These are phyloP conservation scores for Mobula birostris DNA, from an alignment of 2,113 vertebrate genomes.

Conservation along the genomic window DNA sequence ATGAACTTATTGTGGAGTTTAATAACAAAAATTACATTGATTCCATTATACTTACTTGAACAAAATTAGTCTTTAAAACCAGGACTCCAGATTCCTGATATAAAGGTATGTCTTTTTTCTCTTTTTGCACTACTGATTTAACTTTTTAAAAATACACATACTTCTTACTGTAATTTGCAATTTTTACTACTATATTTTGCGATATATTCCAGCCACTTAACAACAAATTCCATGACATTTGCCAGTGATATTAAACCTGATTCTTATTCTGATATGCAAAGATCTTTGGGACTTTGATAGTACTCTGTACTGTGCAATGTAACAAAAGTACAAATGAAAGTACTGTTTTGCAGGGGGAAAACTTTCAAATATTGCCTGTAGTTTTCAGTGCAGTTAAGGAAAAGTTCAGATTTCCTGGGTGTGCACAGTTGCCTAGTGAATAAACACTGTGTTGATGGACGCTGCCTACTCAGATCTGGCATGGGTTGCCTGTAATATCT, in stretches of 20 bases:
- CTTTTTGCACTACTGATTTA: too few relatives aligned
- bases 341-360: not conserved
- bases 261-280: not conserved
- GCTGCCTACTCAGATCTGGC: conserved; percentile 59
- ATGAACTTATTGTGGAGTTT: conserved; percentile 18
- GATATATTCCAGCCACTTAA: too few relatives aligned
- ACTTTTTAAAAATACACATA: too few relatives aligned
- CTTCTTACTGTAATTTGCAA: too few relatives aligned
- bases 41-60: not conserved
- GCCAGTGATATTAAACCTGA: too few relatives aligned
- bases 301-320: not conserved
- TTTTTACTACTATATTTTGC: too few relatives aligned
- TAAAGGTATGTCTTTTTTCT: too few relatives aligned
- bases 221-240: too few relatives aligned
- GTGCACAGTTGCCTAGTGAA: conserved; percentile 35
- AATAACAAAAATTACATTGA: not conserved
- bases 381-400: conserved; percentile 40
- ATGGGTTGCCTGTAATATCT: conserved; percentile 51
- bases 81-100: too few relatives aligned
- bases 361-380: not conserved
- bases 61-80: not conserved
- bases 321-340: not conserved
- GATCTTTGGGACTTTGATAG: not conserved
- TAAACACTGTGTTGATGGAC: conserved; percentile 44
- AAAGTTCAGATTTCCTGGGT: conserved; percentile 43